Percentiles rank a stretch among this genome's conserved stretches.
Conservation (phyloP, 64 coral and sea anemone genomes). For the Exaiptasia diaphana region DNA sequence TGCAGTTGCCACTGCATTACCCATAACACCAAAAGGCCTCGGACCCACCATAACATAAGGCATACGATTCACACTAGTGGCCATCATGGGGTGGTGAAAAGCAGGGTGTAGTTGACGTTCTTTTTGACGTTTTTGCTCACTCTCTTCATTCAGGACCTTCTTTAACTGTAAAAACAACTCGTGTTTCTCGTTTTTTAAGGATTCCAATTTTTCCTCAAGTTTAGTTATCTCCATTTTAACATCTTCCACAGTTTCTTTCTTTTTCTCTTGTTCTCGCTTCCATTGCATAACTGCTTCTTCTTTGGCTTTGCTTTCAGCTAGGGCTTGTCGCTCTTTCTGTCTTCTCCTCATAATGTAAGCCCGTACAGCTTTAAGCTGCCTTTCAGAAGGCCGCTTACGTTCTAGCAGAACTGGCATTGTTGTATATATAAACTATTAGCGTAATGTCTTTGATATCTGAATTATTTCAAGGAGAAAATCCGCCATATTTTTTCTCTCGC, state of each 20-base stretch:
- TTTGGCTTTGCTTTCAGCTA: constrained; percentile 70
- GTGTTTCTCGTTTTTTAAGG: constrained; percentile 78
- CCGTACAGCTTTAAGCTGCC: constrained; percentile 60
- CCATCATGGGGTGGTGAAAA: not conserved
- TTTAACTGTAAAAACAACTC: constrained; percentile 85
- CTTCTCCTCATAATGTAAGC: constrained; percentile 73
- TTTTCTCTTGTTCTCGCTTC: constrained; percentile 79
- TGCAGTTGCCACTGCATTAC: not conserved
- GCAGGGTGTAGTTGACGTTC: not conserved
- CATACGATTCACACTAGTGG: not conserved
- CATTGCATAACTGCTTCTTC: constrained; percentile 76
- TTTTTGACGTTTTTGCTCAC: constrained; percentile 49
- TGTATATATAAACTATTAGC: not conserved
- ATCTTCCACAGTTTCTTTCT: constrained; percentile 87
- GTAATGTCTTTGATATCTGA: not conserved
- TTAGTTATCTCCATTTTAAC: constrained; percentile 64
- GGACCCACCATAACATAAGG: not conserved
- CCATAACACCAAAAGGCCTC: not conserved
- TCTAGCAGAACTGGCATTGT: constrained; percentile 81
- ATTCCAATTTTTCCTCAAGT: constrained; percentile 61
- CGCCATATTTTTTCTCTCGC: too few relatives aligned
- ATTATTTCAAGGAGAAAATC: not conserved
- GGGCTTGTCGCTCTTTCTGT: constrained; percentile 64
- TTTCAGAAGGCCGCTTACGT: constrained; percentile 57
- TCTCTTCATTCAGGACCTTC: constrained; percentile 77